Evolutionary conservation across 2,888 invertebrate genomes (phyloP).

Genomic region (Drosophila aldrichi): DNA sequence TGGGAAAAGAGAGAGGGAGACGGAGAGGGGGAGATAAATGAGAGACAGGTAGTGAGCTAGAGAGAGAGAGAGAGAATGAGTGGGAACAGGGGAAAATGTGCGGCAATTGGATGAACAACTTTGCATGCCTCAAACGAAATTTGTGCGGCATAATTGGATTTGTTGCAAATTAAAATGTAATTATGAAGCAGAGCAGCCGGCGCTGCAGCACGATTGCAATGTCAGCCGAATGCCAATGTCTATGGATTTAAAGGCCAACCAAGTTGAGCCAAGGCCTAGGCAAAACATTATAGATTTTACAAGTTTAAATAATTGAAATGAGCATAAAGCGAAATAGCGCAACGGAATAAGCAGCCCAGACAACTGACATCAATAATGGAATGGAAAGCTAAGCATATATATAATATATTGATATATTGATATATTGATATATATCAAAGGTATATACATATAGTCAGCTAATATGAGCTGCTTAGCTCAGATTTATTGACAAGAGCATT

Average conservation of each 20-base stretch:
- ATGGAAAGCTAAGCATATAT: background rate
- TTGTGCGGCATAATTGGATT: constrained; percentile 58
- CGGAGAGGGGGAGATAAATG: background rate
- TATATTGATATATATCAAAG: no score
- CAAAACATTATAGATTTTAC: background rate
- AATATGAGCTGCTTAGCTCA: background rate
- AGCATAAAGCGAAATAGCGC: background rate
- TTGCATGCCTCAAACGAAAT: constrained; percentile 51
- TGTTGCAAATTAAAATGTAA: constrained; percentile 71
- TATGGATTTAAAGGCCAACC: background rate
- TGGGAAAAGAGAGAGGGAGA: no score
- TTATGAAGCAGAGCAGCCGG: constrained; percentile 30
- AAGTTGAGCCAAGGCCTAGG: background rate
- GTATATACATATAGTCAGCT: background rate
- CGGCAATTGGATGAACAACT: constrained; percentile 44
- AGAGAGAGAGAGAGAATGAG: background rate
- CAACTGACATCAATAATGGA: background rate
- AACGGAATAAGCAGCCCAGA: background rate
- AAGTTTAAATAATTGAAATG: background rate
- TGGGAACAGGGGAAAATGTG: constrained; percentile 5
- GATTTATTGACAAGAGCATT: constrained; percentile 1
- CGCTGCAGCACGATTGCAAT: constrained; percentile 9
- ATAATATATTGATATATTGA: no score
- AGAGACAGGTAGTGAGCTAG: background rate
- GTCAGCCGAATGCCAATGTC: constrained; percentile 5